Evolutionary conservation across 2,797 vertebrate genomes (phyloP).

Genomic region (Oceanodroma leucorhoa): DNA sequence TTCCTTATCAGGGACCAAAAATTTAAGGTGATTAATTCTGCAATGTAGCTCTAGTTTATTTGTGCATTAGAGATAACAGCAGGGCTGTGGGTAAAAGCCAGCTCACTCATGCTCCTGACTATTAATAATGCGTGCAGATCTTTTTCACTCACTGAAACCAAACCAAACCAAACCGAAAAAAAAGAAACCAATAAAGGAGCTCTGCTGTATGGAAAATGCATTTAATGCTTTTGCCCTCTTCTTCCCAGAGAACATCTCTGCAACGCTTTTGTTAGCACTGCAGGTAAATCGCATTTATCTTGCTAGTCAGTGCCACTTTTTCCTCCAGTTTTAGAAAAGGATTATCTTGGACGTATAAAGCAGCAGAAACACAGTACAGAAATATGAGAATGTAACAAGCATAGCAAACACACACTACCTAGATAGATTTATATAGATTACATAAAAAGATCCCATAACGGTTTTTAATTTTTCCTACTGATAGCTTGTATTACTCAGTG

Average conservation of each 20-base stretch:
- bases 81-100: conserved; percentile 23
- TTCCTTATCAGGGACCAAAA: conserved; percentile 36
- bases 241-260: background rate
- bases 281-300: conserved; percentile 6
- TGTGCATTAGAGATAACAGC: conserved; percentile 37
- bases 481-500: background rate
- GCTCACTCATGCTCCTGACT: background rate
- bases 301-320: background rate
- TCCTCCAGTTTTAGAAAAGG: background rate
- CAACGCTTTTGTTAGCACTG: background rate
- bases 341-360: background rate
- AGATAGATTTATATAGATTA: background rate
- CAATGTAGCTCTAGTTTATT: conserved; percentile 55
- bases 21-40: conserved; percentile 60
- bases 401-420: background rate
- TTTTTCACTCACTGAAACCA: conserved; percentile 17
- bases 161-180: conserved; percentile 2
- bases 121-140: conserved; percentile 8
- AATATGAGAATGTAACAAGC: background rate
- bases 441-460: background rate
- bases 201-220: background rate
- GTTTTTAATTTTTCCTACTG: background rate
- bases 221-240: background rate
- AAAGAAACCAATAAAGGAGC: background rate
- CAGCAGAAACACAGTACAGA: background rate